Evolutionary conservation across 2,797 vertebrate genomes (phyloP).

Genomic region (Caiman crocodilus): DNA sequence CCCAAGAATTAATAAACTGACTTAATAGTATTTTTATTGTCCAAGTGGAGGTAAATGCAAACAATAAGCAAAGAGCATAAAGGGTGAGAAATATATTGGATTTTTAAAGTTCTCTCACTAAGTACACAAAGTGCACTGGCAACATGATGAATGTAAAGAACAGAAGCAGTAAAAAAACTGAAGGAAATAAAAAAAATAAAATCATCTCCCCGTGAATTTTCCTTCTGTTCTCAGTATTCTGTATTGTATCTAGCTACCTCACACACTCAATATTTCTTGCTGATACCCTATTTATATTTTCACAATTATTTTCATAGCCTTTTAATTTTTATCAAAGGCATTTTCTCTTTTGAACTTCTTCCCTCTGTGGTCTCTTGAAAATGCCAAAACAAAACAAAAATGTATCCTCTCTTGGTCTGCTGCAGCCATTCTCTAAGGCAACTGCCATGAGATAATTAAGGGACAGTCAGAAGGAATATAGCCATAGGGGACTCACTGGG

Average conservation of each 20-base stretch:
- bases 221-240: background rate
- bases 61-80: background rate
- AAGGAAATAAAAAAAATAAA: background rate
- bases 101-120: background rate
- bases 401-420: too few species aligned
- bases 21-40: background rate
- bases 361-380: rapidly evolving
- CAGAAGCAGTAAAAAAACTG: background rate
- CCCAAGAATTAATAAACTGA: background rate
- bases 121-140: background rate
- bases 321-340: background rate
- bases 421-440: too few species aligned
- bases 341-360: background rate
- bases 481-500: too few species aligned
- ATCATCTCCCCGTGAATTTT: background rate
- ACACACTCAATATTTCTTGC: background rate
- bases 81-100: background rate
- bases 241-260: background rate
- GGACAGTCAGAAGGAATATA: too few species aligned
- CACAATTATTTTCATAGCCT: background rate
- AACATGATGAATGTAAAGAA: background rate
- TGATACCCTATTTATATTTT: background rate
- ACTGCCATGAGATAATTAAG: too few species aligned
- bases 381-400: too few species aligned
- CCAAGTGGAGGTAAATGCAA: background rate